These are phyloP conservation scores for Hydractinia echinata DNA, from an alignment of 30 jellyfish, hydroid and myxozoan genomes.

Conservation along the genomic window DNA sequence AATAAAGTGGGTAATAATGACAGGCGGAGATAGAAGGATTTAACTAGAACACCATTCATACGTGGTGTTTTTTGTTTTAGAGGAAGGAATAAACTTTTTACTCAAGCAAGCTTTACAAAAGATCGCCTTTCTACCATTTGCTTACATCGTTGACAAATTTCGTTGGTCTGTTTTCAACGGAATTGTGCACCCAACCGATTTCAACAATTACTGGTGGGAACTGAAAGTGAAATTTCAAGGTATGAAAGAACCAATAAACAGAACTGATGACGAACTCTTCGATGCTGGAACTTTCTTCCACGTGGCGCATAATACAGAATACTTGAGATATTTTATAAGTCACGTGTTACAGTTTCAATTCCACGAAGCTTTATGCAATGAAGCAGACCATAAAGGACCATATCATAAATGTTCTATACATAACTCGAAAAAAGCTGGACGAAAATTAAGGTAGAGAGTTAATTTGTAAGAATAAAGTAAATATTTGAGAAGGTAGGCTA, in stretches of 20 bases:
- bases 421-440: slow-evolving; percentile 69
- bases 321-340: slow-evolving; percentile 67
- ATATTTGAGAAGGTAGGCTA: too few relatives aligned
- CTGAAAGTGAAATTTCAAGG: slow-evolving; percentile 46
- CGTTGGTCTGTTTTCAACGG: slow-evolving; percentile 76
- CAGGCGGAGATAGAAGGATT: too few relatives aligned
- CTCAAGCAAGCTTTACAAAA: slow-evolving; percentile 69
- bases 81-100: slow-evolving; percentile 66
- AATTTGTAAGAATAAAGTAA: too few relatives aligned
- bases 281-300: slow-evolving; percentile 82
- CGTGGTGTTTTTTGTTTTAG: slow-evolving; percentile 28
- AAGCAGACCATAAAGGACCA: slow-evolving; percentile 56
- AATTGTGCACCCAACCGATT: slow-evolving; percentile 40
- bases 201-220: slow-evolving; percentile 75
- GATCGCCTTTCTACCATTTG: slow-evolving; percentile 51
- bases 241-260: slow-evolving; percentile 34
- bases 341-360: slow-evolving; percentile 64
- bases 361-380: slow-evolving; percentile 72
- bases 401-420: slow-evolving; percentile 65
- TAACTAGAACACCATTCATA: too few relatives aligned
- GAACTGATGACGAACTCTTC: slow-evolving; percentile 39
- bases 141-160: slow-evolving; percentile 67
- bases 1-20: too few relatives aligned
- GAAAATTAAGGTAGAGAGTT: slow-evolving; percentile 41
- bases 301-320: slow-evolving; percentile 72